Evolutionary conservation across 2,113 vertebrate genomes (phyloP), one percentile per base, ranked within the genome.

Genomic region (Podilymbus podiceps): DNA sequence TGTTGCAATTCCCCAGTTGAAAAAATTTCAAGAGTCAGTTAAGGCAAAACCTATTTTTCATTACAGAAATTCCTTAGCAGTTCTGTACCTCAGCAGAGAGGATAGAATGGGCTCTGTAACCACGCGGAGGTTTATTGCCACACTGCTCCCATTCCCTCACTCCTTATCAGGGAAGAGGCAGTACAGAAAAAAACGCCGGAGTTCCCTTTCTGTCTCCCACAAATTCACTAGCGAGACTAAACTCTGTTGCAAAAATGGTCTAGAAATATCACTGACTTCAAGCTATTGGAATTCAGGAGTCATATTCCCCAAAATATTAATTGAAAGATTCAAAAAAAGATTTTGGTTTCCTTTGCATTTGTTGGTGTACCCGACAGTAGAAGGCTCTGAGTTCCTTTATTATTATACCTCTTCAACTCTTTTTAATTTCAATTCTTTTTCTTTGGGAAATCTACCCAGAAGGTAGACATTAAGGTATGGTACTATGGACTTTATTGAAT

Each of bases 11-110:
- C 84, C 71, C 76, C 63, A 72, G 53, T 11, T 93, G 95, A 91
- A 93, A 69, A 86, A 79, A 81, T 92, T 94, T 93, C 80, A 42
- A 42, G 56, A 84, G 49, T 82, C 69, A 33, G 77, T 85, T 95
- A 85, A 95, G 92, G 88, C 77, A 92, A 94, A 95, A 75, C 62
- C 62, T 81, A 52, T 94, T 95, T 95, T 92, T 96, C 89, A n/a
- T 93, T 81, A 73, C 20, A 94, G 83, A 53, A 89, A 81, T 66
- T 92, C 47, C 49, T 86, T 84, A 89, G 69, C 68, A 60, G 63
- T 56, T 78, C 44, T 83, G 72, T 71, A 52, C 33, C 64, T 67
- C 69, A 90, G 68, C 50, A 77, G 23, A 52, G 63, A 67, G 64
- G 46, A 88, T 31, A 62, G 82, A 79, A 75, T 50, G 71, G 78